Evolutionary conservation across 1,140 invertebrate genomes (phyloP), one percentile per base, ranked within the genome.

Genomic region (Drosophila suzukii): DNA sequence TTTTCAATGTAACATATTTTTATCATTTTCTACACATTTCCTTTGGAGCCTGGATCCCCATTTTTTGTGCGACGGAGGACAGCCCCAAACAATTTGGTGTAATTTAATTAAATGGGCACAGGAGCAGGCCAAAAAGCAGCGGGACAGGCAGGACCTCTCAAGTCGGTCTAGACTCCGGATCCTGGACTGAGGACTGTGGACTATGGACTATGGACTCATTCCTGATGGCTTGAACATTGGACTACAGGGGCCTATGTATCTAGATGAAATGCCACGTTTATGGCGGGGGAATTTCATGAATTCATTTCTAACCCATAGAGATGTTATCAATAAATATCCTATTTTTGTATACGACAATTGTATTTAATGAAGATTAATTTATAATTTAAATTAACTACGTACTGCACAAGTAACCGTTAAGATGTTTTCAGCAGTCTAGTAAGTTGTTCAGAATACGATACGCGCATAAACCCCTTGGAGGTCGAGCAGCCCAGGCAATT

Each of bases 101-200:
- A 89, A 89, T 88, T 88, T 88, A 88, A 88, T 88, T 88, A 88
- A 88, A 89, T 84, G 84, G 80, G 74, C 84, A 88, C 84, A 88
- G 84, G 84, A 89, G 84, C 74, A 78, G 83, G 75, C 79, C 84
- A 83, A 73, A 85, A 78, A 74, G 66, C 84, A 76, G 71, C 79
- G 63, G 63, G 56, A 50, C 51, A 46, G 79, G 70, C 83, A 61
- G 51, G 27, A 61, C 47, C 56, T 50, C 53, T 43, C 46, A 32
- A 46, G 49, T 20, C 30, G 62, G 58, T 36, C 34, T 41, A 73
- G 67, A 44, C 57, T 32, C 39, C 0, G 27, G 60, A 39, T 30
- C 20, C 38, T 15, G 54, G 38, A 56, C 38, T 27, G 32, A 24
- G 36, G 8, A 30, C 20, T 20, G 20, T 15, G 54, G 38, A 56